A percentile compares a stretch with the other conserved stretches of the same genome.
phyloP scores from a whole-genome alignment of 2,113 vertebrate genomes.

The Podilymbus podiceps region DNA sequence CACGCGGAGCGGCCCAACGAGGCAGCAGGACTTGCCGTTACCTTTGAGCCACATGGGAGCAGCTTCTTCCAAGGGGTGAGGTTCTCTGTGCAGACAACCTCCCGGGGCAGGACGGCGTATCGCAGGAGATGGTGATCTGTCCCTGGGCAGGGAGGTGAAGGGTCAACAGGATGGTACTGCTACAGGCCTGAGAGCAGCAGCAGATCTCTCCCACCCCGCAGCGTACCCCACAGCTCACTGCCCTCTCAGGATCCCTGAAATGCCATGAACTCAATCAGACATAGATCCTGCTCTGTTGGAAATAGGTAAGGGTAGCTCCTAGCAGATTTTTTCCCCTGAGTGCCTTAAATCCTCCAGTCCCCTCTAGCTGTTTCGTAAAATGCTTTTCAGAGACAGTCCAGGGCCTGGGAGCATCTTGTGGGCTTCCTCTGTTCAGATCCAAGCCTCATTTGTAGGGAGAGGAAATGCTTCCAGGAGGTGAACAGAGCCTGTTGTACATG shows the following conservation, averaged over 20 bases:
- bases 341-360: not conserved
- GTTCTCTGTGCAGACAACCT: conserved; percentile 97
- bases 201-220: not conserved
- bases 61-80: conserved; percentile 99
- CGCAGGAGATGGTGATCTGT: conserved; percentile 90
- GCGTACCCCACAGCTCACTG: not conserved
- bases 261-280: not conserved
- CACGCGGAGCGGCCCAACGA: rapidly evolving
- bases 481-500: not conserved
- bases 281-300: not conserved
- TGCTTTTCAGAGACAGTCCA: not conserved
- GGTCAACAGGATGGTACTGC: not conserved
- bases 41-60: conserved; percentile 94
- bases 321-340: not conserved
- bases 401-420: not conserved
- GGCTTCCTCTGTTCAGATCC: not conserved
- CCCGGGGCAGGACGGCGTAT: conserved; percentile 90
- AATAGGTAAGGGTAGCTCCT: not conserved
- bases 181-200: not conserved
- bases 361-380: not conserved
- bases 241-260: not conserved
- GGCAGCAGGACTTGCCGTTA: conserved; percentile 27
- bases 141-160: conserved; percentile 64
- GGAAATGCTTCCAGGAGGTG: not conserved
- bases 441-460: not conserved